A percentile compares a stretch with the other conserved stretches of the same genome.
These are phyloP conservation scores for Paraescarpia echinospica DNA, from an alignment of 1,140 invertebrate species.

Conservation along the genomic window DNA sequence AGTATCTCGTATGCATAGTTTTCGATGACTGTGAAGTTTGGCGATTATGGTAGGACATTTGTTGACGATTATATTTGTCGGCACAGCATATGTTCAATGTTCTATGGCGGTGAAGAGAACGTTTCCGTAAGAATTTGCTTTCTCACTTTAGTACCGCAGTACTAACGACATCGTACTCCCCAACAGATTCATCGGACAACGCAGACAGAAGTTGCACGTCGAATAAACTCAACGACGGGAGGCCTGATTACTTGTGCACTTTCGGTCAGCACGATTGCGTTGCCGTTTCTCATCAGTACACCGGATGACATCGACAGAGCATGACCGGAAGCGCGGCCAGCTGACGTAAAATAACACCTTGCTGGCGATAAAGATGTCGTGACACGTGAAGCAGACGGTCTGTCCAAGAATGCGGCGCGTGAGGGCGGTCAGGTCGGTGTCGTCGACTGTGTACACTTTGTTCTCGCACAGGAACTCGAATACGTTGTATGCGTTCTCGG, in stretches of 20 bases:
- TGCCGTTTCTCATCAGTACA: background rate
- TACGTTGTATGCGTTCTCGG: constrained; percentile 24
- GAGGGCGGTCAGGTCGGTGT: background rate
- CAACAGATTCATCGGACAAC: too few relatives aligned
- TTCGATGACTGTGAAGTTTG: too few relatives aligned
- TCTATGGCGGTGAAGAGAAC: too few relatives aligned
- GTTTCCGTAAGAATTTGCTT: too few relatives aligned
- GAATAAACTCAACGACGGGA: background rate
- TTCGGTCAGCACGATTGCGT: background rate
- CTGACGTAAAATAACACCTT: constrained; percentile 9
- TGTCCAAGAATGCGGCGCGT: constrained; percentile 1
- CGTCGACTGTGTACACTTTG: background rate
- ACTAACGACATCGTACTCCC: too few relatives aligned
- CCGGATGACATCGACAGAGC: background rate
- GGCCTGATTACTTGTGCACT: background rate
- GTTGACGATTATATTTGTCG: too few relatives aligned
- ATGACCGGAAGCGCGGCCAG: constrained; percentile 6
- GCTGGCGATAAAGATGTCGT: background rate
- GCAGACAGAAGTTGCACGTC: background rate
- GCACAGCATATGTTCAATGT: too few relatives aligned
- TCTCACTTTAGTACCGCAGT: too few relatives aligned
- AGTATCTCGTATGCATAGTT: too few relatives aligned
- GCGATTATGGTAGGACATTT: too few relatives aligned
- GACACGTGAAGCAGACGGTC: constrained; percentile 2
- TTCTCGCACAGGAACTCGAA: constrained; percentile 26